Conservation (phyloP, 2,113 vertebrate genomes). For the Nyctibius bracteatus region DNA sequence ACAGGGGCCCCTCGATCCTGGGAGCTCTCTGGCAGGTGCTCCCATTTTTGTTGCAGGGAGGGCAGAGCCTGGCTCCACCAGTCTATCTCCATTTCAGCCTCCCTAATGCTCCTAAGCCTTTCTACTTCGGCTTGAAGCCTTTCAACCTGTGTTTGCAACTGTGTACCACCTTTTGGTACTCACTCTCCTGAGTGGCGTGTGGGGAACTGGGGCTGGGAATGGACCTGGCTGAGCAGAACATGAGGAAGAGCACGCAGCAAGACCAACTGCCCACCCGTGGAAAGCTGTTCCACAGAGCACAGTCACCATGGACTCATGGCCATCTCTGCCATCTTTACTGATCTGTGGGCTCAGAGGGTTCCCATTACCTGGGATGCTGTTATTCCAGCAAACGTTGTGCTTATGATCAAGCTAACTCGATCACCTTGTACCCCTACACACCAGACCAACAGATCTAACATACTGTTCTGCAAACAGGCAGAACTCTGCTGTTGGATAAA, state of each 20-base stretch:
- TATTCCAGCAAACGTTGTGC: background rate
- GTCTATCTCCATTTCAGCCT: no score
- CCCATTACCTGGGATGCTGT: background rate
- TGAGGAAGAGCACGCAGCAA: rapidly evolving
- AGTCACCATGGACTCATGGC: background rate
- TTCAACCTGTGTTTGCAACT: no score
- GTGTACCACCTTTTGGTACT: background rate
- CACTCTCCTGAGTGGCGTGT: rapidly evolving
- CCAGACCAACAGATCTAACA: background rate
- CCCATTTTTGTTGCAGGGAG: no score
- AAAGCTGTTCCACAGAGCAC: background rate
- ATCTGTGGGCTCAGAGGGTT: background rate
- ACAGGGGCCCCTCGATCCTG: no score
- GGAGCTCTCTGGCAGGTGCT: no score
- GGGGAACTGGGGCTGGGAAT: background rate
- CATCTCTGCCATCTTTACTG: background rate
- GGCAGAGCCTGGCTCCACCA: no score
- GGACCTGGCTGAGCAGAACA: background rate
- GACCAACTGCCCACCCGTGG: background rate
- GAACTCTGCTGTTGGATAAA: background rate
- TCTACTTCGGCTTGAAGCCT: no score
- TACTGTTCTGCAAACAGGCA: background rate
- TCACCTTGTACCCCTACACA: background rate
- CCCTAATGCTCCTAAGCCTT: no score
- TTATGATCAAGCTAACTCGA: background rate